These are phyloP conservation scores for Cetoscarus ocellatus DNA, from an alignment of 2,797 vertebrate genomes.

Conservation along the genomic window DNA sequence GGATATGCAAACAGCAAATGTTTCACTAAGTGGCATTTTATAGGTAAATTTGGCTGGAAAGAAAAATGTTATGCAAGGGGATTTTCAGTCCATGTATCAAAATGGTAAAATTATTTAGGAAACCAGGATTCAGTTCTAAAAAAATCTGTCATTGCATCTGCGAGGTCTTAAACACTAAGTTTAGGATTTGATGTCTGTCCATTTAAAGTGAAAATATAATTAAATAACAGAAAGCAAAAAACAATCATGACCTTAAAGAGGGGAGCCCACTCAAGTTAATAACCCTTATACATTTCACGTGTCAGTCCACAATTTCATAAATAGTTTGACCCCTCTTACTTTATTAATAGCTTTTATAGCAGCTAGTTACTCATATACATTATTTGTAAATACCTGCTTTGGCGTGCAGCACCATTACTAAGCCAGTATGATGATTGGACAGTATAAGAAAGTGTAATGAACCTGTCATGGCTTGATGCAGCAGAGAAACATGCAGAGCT, in stretches of 20 bases:
- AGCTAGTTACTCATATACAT: not conserved
- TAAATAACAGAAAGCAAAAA: not conserved
- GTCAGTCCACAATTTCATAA: not conserved
- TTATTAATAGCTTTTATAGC: constrained; percentile 17
- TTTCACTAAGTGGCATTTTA: not conserved
- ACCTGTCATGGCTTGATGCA: constrained; percentile 59
- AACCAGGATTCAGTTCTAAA: not conserved
- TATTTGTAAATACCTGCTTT: constrained; percentile 14
- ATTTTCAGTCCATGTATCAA: not conserved
- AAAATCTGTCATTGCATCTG: constrained; percentile 7
- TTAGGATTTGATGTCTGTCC: not conserved
- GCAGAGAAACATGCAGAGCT: constrained; percentile 32
- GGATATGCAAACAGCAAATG: not conserved
- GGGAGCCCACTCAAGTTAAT: not conserved
- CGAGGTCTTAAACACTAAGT: not conserved
- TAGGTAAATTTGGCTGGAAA: not conserved
- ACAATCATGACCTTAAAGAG: not conserved
- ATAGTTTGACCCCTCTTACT: constrained; percentile 5
- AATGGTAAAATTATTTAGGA: not conserved
- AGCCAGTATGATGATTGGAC: constrained; percentile 46
- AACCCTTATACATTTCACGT: constrained; percentile 1
- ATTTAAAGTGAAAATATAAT: constrained; percentile 6
- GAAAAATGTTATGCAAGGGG: not conserved
- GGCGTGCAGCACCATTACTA: constrained; percentile 27
- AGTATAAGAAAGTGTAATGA: constrained; percentile 38